Evolutionary conservation across 2,797 vertebrate genomes (phyloP).

Genomic region (Psittacula derbiana): DNA sequence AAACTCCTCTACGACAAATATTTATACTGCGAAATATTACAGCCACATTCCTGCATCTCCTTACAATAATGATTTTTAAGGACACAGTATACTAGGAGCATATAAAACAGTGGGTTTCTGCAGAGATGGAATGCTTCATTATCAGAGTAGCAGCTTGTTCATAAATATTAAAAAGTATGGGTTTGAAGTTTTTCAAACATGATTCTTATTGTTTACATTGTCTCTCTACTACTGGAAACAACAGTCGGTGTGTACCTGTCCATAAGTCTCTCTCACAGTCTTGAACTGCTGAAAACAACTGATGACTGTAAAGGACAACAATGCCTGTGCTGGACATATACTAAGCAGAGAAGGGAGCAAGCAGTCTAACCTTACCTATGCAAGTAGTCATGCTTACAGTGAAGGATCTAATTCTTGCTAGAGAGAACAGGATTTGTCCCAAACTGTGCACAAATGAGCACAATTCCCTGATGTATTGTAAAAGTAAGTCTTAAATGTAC

Average conservation of each 20-base stretch:
- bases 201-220: conserved; percentile 22
- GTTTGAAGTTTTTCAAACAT: conserved; percentile 37
- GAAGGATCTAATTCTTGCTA: background rate
- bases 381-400: background rate
- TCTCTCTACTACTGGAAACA: background rate
- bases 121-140: conserved; percentile 64
- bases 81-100: background rate
- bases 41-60: conserved; percentile 54
- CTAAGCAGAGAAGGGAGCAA: background rate
- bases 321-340: background rate
- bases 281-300: background rate
- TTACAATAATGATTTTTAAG: conserved; percentile 62
- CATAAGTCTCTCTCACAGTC: background rate
- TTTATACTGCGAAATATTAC: conserved; percentile 56
- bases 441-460: background rate
- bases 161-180: conserved; percentile 68
- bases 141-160: conserved; percentile 45
- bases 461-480: background rate
- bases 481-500: background rate
- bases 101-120: conserved; percentile 12
- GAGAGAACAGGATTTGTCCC: background rate
- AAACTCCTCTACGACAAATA: conserved; percentile 45
- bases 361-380: background rate
- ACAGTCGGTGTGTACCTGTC: background rate
- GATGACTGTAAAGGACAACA: background rate